phyloP scores from a whole-genome alignment of 2,797 vertebrate species.

The Cryptoblepharus egeriae region DNA sequence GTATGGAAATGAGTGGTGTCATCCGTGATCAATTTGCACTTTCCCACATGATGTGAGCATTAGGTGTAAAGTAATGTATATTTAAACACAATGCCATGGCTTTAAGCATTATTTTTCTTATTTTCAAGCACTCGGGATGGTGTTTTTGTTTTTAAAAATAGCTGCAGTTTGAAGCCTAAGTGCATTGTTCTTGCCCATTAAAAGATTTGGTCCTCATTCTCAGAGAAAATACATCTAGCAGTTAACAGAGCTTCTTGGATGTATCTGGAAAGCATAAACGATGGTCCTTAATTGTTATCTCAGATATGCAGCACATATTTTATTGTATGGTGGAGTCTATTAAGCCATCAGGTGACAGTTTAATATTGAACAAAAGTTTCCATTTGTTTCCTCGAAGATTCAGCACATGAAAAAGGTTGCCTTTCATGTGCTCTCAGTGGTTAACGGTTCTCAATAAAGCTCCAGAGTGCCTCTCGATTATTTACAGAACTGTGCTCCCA shows the following conservation, averaged over 20 bases:
- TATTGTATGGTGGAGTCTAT: background rate
- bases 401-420: background rate
- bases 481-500: slow-evolving; percentile 31
- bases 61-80: background rate
- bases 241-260: background rate
- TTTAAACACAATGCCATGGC: background rate
- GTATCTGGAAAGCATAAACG: background rate
- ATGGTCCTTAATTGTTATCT: slow-evolving; percentile 13
- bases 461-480: slow-evolving; percentile 22
- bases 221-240: background rate
- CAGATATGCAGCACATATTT: background rate
- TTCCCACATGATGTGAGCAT: background rate
- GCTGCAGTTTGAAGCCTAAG: background rate
- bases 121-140: background rate
- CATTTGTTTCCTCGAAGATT: slow-evolving; percentile 30
- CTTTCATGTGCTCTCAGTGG: background rate
- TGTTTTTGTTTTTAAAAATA: background rate
- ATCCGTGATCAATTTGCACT: background rate
- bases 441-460: background rate
- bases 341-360: slow-evolving; percentile 10
- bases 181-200: slow-evolving; percentile 1
- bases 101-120: slow-evolving; percentile 2
- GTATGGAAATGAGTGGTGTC: background rate
- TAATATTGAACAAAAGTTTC: slow-evolving; percentile 11
- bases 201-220: background rate